Percentiles rank a stretch among this genome's conserved stretches.
These are phyloP conservation scores for Hylaeus anthracinus DNA, from an alignment of 1,140 invertebrate genomes.

Conservation along the genomic window DNA sequence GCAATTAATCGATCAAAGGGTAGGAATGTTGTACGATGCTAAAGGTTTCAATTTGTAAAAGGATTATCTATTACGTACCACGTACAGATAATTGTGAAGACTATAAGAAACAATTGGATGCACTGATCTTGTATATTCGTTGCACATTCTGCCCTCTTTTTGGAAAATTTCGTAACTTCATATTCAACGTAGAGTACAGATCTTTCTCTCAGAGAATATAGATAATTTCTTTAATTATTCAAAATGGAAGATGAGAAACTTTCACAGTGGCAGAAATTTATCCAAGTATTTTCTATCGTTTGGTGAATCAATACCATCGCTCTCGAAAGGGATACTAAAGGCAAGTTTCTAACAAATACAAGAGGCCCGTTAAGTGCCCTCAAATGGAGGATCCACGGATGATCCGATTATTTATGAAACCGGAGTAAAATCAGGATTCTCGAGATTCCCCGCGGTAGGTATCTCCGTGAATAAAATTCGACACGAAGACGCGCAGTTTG, in stretches of 20 bases:
- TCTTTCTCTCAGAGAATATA: no score
- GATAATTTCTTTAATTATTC: no score
- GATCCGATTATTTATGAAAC: constrained; percentile 1
- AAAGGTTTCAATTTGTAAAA: no score
- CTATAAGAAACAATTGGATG: no score
- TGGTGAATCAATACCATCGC: not conserved
- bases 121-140: no score
- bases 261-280: no score
- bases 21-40: not conserved
- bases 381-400: not conserved
- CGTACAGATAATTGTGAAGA: not conserved
- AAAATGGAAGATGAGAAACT: no score
- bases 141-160: no score
- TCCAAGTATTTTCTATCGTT: no score
- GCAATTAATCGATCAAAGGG: not conserved
- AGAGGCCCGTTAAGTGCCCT: not conserved
- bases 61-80: not conserved
- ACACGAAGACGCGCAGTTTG: not conserved
- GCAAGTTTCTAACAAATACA: not conserved
- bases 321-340: not conserved
- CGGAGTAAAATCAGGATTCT: constrained; percentile 2
- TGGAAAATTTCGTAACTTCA: no score
- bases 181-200: no score
- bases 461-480: constrained; percentile 32
- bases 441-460: not conserved